Conservation (phyloP, 2,797 vertebrate species). For the Hemibagrus guttatus region DNA sequence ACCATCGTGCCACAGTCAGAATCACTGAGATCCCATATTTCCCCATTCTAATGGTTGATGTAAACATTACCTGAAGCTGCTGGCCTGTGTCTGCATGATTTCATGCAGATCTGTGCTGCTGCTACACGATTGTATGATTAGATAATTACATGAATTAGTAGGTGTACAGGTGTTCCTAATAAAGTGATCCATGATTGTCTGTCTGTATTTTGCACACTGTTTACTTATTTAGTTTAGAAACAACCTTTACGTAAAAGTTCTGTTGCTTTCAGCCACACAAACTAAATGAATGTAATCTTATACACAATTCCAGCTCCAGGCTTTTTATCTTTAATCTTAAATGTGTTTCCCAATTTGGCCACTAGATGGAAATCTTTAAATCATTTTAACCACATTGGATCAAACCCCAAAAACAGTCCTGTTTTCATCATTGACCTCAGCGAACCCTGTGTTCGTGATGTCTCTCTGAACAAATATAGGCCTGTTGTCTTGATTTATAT, state of each 20-base stretch:
- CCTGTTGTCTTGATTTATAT: not conserved
- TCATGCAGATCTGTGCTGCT: not conserved
- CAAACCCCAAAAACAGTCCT: not conserved
- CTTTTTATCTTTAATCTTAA: not conserved
- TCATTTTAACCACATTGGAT: not conserved
- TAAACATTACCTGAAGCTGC: not conserved
- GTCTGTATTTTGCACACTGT: not conserved
- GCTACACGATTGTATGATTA: not conserved
- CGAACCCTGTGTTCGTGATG: not conserved
- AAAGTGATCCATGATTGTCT: not conserved
- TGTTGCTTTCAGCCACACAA: not conserved
- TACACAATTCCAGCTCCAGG: not conserved
- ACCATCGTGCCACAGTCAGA: not conserved
- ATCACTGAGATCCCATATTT: not conserved
- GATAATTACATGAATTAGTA: not conserved
- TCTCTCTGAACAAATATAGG: not conserved
- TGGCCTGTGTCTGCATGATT: not conserved
- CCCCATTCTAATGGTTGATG: not conserved
- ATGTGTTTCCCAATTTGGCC: slow-evolving; percentile 34
- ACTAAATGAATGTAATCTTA: not conserved
- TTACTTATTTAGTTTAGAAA: not conserved
- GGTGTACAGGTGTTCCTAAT: not conserved
- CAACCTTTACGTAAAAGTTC: not conserved
- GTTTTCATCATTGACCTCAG: not conserved
- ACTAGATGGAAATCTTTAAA: slow-evolving; percentile 58